These are phyloP conservation scores for Acrocephalus scirpaceus DNA, from an alignment of 2,797 vertebrate species.

Conservation along the genomic window DNA sequence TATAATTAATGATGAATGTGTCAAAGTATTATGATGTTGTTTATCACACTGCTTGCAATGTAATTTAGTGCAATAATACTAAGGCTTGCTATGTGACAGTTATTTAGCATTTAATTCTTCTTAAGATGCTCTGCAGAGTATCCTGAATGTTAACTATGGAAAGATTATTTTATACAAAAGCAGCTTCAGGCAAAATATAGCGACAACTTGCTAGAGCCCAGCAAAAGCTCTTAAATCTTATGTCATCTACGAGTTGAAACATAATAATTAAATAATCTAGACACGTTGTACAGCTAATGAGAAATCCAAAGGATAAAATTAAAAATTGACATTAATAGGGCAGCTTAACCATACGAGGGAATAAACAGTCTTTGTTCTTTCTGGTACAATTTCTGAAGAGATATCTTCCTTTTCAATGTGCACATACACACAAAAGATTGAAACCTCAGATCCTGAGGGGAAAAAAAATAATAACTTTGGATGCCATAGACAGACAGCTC, in stretches of 20 bases:
- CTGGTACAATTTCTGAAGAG: background rate
- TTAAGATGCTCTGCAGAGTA: slow-evolving; percentile 63
- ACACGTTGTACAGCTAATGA: slow-evolving; percentile 54
- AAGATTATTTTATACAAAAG: slow-evolving; percentile 69
- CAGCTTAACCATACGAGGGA: background rate
- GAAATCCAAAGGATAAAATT: slow-evolving; percentile 60
- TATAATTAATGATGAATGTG: slow-evolving; percentile 65
- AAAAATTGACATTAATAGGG: slow-evolving; percentile 47
- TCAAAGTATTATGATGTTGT: slow-evolving; percentile 69
- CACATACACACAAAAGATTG: background rate
- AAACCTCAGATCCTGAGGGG: background rate
- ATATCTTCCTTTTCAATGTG: background rate
- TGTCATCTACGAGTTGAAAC: slow-evolving; percentile 55
- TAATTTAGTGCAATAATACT: slow-evolving; percentile 63
- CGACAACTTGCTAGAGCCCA: slow-evolving; percentile 24
- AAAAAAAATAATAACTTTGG: background rate
- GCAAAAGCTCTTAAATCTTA: slow-evolving; percentile 60
- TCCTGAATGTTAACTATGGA: slow-evolving; percentile 58
- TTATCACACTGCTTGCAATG: slow-evolving; percentile 62
- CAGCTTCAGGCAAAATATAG: slow-evolving; percentile 62
- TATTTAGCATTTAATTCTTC: slow-evolving; percentile 68
- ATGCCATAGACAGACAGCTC: background rate
- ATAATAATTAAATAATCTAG: slow-evolving; percentile 67
- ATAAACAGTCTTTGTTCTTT: slow-evolving; percentile 1
- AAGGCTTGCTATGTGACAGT: slow-evolving; percentile 64